Base-by-base conservation (phyloP, 2,113 vertebrate species). In the Prionailurus viverrinus region DNA sequence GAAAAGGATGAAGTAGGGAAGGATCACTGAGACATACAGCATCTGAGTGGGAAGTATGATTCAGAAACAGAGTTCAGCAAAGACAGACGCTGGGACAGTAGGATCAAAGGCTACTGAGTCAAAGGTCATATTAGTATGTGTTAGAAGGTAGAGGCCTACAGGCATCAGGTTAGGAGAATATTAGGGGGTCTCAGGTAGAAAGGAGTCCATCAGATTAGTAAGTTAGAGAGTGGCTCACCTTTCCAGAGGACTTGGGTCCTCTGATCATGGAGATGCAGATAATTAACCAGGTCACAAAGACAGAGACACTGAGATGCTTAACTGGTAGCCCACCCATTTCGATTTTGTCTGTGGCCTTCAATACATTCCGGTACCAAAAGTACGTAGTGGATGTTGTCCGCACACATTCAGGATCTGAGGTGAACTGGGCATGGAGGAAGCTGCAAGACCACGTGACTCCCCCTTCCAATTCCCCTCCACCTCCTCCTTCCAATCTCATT, bases 301-400 rank as follows among this genome's bases (percentile, higher is more conserved):
- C 98, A 86, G 98, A 99, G 91, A 98, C 83, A 0, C 97, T 97
- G 33, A 99, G 99, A 61, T 99, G 98, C 3, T 41, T 19, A 93
- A 99, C 98, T 19, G 99, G 99, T 2, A 98, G 97, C 15, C 99
- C 99, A 0, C 81, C 97, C 19, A 98, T 97, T 5, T 98, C 51
- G 0, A 99, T 99, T 6, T 99, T 99, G 93, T 98, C 98, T 0
- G 99, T 99, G 96, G 99, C 97, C 51, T 99, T 97, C 98, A 99
- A 78, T 27, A 99, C 98, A 69, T 98, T 96, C 8, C 98, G 99
- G 98, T 99, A 99, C 99, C 99, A 99, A 98, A 99, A 99, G 94
- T 99, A 99, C 0, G 98, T 98, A 0, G 99, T 99, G 48, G 99
- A 87, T 18, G 98, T 98, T 82, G 99, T 99, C 81, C 61, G 94